Evolutionary conservation across 2,113 vertebrate genomes (phyloP), one percentile per base, ranked within the genome.

Genomic region (Oreochromis aureus): DNA sequence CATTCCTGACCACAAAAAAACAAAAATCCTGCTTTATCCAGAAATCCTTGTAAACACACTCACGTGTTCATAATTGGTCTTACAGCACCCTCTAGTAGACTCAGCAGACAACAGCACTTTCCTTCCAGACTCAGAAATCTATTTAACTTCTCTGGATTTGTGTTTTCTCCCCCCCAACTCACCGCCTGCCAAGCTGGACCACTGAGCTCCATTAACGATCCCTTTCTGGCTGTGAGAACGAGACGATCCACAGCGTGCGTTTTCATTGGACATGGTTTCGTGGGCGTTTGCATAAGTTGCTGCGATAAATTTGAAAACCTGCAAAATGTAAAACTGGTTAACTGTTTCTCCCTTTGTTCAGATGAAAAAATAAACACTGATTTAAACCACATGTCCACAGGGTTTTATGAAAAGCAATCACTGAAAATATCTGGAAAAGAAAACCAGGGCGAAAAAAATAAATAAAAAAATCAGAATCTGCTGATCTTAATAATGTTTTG

Each of bases 241-340:
- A 76, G 96, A 96, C n/a, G 97, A 95, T 16, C 98, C 98, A n/a
- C 98, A 99, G 18, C 95, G 96, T 11, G 96, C 89, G 9, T 96
- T 96, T 0, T 97, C 97, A 24, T 84, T 92, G 84, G 96, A 96
- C 97, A 99, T 99, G 34, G 96, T 94, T 1, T 97, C 96, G 30
- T 99, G 98, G n/a, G 96, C 91, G 1, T 96, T 95, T 3, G 97
- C 97, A 0, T 99, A 99, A 22, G 95, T 96, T 93, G 93, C 96
- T 54, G 98, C 96, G 84, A 99, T 96, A 87, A 98, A 88, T 93
- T 97, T 97, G 91, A 99, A 99, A 82, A 98, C 94, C 98, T 99
- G 91, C 3, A 87, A 87, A 56, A 73, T 54, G 82, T 69, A 91
- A 86, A 86, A 12, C 7, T 5, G 10, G 24, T 51, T 19, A 53